Base-by-base conservation (phyloP, 1,140 invertebrate genomes). In the Ctenoplectra terminalis region DNA sequence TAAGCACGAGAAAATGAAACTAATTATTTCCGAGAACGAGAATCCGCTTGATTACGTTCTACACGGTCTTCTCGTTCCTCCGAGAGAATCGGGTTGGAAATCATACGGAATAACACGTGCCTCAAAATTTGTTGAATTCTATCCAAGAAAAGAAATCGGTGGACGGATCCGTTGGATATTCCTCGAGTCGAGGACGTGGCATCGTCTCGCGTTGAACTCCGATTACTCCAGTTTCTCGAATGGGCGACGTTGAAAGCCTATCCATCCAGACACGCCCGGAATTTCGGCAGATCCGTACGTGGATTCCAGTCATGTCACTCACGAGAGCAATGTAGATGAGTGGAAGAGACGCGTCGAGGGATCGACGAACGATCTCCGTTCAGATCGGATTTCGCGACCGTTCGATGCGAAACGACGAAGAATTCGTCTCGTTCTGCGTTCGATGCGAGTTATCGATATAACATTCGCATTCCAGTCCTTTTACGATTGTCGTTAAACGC, bases 261-360 rank as follows among this genome's bases (percentile, higher is more conserved):
- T 61, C 70, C 26, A 2, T 43, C 40, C 23, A 84, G 85, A 84
- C 29, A 72, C 85, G 86, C 73, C 29, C 40, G 85, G 86, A 87
- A 87, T 87, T 81, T 87, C 76, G 77, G 67, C 26, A 37, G 69
- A 81, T 69, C 56, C 81, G 78, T 87, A 71, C 58, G 76, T 52
- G 64, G 56, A 58, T 75, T 72, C 86, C 74, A 69, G 76, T 54
- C 76, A 70, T 56, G 86, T 87, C 82, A 64, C 72, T 81, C 86
- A 64, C 26, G 81, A 60, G 61, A 84, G 69, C 82, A 84, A 87
- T 87, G 85, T 73, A 23, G 72, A 72, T 43, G 77, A 87, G 74
- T 84, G 40, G 40, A 52, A 46, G 56, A 69, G 74, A 78, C 46
- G 66, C 54, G 69, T 34, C 40, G 15, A 66, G 63, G 43, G 17